Base-by-base conservation (phyloP, 2,888 invertebrate genomes). In the Ctenicera cuprea region DNA sequence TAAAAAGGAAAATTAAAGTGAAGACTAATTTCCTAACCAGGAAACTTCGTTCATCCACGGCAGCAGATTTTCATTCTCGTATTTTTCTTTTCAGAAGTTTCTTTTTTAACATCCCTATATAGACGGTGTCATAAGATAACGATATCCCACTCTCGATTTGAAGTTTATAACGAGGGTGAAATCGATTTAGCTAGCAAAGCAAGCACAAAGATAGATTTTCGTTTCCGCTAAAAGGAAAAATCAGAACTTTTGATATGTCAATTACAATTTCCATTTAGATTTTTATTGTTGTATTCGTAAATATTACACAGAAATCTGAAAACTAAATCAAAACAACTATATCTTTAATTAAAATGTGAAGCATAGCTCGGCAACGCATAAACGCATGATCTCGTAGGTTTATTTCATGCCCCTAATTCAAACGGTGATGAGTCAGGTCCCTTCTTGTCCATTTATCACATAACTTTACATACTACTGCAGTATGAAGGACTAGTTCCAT, bases 381-480 rank as follows among this genome's bases (percentile, higher is more conserved):
- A 38, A 38, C 37, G n/a, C 3, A 11, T 5, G 57, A 16, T 12
- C 18, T 59, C 57, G n/a, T 16, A 14, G n/a, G 3, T n/a, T 30
- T 14, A 30, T 16, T 8, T 38, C 57, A 20, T 18, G 33, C 18
- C 38, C 59, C 37, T 38, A 38, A 16, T 59, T 38, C 16, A 26
- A 63, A 59, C 30, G 16, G 33, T 57, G 73, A 73, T 73, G 73
- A 75, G 63, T 71, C 71, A 75, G 68, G 61, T 62, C 66, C 71
- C 71, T 52, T 16, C 50, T 45, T 63, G 72, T 70, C 71, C 75
- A 78, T 79, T 77, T 80, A 82, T 80, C 81, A 80, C 80, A 82
- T 82, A 81, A 79, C 81, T 81, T 81, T 79, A 81, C 81, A 81
- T 80, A 54, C 59, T 52, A 14, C n/a, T 33, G 76, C 57, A 64